A percentile compares a stretch with the other conserved stretches of the same genome.
Evolutionary conservation across 1,140 invertebrate genomes (phyloP).

Genomic region (Drosophila busckii): DNA sequence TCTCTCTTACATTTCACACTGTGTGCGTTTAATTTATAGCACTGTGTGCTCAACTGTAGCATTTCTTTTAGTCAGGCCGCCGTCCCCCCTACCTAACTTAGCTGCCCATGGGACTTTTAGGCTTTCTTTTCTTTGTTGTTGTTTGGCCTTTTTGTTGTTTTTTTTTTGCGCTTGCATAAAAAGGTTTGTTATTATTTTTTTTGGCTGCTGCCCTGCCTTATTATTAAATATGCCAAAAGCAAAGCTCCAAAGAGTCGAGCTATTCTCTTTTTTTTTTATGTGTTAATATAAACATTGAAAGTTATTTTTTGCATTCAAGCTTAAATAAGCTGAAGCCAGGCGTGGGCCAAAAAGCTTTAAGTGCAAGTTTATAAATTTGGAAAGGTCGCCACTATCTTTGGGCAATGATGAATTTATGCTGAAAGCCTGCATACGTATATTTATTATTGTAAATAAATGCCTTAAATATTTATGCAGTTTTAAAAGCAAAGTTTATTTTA

Average conservation of each 20-base stretch:
- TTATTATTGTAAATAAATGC: too few relatives aligned
- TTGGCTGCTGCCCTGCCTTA: constrained; percentile 22
- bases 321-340: too few relatives aligned
- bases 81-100: too few relatives aligned
- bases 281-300: constrained; percentile 26
- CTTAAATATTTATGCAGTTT: too few relatives aligned
- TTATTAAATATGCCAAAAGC: constrained; percentile 46
- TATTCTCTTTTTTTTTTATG: constrained; percentile 14
- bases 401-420: too few relatives aligned
- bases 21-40: constrained; percentile 49
- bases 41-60: constrained; percentile 29
- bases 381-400: too few relatives aligned
- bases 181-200: constrained; percentile 25
- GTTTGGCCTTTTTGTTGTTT: constrained; percentile 35
- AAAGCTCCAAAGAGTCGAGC: too few relatives aligned
- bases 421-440: too few relatives aligned
- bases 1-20: constrained; percentile 11
- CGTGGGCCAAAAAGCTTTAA: too few relatives aligned
- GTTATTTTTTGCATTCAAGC: neutral
- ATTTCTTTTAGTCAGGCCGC: constrained; percentile 21
- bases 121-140: neutral
- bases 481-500: too few relatives aligned
- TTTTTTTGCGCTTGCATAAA: constrained; percentile 37
- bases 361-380: too few relatives aligned
- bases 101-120: constrained; percentile 35